Conservation (phyloP, 2,888 invertebrate genomes). For the Balanococcus diminutus region DNA sequence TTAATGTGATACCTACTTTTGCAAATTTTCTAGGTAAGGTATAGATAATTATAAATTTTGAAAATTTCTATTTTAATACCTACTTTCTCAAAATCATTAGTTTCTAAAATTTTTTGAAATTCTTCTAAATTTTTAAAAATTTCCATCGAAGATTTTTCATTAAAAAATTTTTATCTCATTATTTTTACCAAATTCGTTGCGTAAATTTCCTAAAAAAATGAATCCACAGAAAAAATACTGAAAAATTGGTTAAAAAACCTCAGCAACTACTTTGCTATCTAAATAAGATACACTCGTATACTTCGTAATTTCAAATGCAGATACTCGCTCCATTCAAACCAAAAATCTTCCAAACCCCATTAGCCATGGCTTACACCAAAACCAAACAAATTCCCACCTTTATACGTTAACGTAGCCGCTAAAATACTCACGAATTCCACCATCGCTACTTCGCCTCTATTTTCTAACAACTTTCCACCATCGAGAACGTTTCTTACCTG, state of each 20-base stretch:
- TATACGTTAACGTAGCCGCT: not conserved
- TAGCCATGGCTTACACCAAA: not conserved
- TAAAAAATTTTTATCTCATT: too few relatives aligned
- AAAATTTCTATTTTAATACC: too few relatives aligned
- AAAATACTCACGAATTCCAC: not conserved
- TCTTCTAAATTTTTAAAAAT: too few relatives aligned
- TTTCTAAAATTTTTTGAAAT: too few relatives aligned
- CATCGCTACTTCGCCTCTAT: not conserved
- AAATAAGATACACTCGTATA: not conserved
- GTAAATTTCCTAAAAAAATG: too few relatives aligned
- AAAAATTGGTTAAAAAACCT: not conserved
- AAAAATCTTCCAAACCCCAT: not conserved
- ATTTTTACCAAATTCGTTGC: too few relatives aligned
- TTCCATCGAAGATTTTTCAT: too few relatives aligned
- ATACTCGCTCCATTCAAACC: not conserved
- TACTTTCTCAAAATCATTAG: too few relatives aligned
- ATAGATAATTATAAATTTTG: too few relatives aligned
- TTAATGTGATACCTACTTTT: too few relatives aligned
- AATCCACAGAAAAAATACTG: not conserved
- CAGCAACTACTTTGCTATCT: not conserved
- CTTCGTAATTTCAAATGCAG: not conserved
- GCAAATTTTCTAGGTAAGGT: too few relatives aligned
- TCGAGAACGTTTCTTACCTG: slow-evolving; percentile 1
- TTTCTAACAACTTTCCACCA: not conserved
- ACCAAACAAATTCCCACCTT: too few relatives aligned